phyloP scores from a whole-genome alignment of 2,888 invertebrate genomes.

The Syrphus vitripennis region DNA sequence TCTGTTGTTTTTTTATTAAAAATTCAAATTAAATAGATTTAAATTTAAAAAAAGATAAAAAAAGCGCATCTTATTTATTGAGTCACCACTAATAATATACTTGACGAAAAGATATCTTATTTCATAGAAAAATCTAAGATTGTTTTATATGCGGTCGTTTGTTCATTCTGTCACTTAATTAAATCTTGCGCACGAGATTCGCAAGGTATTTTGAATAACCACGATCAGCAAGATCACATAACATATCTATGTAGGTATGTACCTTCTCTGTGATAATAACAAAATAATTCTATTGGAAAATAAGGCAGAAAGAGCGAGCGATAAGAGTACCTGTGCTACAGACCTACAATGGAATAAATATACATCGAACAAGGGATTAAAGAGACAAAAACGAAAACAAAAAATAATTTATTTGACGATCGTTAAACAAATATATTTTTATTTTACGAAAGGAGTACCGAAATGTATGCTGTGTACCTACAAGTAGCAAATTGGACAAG shows the following conservation, averaged over 20 bases:
- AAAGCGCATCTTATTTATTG: neutral
- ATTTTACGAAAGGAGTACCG: neutral
- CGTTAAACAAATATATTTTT: neutral
- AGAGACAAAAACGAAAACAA: neutral
- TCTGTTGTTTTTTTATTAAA: neutral
- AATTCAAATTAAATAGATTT: neutral
- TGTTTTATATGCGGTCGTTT: neutral
- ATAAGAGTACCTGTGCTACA: neutral
- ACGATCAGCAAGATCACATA: conserved; percentile 7
- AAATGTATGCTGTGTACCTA: neutral
- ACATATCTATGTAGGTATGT: too few relatives aligned
- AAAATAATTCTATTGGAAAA: neutral
- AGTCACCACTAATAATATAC: neutral
- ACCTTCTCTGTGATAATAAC: neutral
- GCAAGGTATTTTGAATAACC: neutral
- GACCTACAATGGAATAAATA: too few relatives aligned
- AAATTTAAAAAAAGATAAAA: neutral
- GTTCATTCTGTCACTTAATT: neutral
- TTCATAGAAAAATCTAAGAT: neutral
- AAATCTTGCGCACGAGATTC: neutral
- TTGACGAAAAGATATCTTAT: neutral
- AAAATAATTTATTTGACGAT: neutral
- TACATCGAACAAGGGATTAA: neutral
- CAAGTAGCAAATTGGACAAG: neutral
- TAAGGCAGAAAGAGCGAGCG: neutral